phyloP scores from a whole-genome alignment of 2,113 vertebrate species.

The Clarias gariepinus region DNA sequence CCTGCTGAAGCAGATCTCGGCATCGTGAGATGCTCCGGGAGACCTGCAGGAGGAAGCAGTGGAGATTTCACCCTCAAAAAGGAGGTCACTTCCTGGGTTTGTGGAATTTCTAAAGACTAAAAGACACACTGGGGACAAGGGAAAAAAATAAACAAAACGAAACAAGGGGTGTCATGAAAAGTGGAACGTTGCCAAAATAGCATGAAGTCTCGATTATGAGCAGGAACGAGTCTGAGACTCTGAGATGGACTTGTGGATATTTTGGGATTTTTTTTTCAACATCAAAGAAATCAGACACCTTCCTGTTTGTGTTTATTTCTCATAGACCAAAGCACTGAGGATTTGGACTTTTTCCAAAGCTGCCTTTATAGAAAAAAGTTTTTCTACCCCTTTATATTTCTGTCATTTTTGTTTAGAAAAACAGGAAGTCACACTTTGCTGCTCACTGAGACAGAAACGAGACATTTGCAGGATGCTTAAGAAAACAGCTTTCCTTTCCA shows the following conservation, averaged over 20 bases:
- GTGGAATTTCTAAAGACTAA: not conserved
- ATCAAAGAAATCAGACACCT: not conserved
- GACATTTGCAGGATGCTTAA: not conserved
- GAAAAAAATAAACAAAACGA: not conserved
- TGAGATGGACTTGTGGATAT: not conserved
- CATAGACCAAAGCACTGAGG: not conserved
- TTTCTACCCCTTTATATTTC: not conserved
- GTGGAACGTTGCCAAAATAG: not conserved
- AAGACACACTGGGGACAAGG: not conserved
- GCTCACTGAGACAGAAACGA: not conserved
- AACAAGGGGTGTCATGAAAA: not conserved
- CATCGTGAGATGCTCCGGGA: constrained; percentile 68
- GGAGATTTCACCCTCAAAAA: not conserved
- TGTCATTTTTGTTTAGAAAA: not conserved
- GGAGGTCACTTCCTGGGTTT: not conserved
- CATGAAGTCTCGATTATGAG: not conserved
- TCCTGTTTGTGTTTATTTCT: not conserved
- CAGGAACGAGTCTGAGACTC: not conserved
- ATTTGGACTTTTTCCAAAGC: not conserved
- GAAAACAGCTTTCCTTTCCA: not conserved
- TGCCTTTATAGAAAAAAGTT: not conserved
- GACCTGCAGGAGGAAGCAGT: not conserved
- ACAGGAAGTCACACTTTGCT: not conserved
- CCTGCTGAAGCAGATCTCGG: constrained; percentile 82
- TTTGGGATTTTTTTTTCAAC: not conserved